Base-by-base conservation (phyloP, 2,888 invertebrate genomes). In the Cantharis flavilabris region DNA sequence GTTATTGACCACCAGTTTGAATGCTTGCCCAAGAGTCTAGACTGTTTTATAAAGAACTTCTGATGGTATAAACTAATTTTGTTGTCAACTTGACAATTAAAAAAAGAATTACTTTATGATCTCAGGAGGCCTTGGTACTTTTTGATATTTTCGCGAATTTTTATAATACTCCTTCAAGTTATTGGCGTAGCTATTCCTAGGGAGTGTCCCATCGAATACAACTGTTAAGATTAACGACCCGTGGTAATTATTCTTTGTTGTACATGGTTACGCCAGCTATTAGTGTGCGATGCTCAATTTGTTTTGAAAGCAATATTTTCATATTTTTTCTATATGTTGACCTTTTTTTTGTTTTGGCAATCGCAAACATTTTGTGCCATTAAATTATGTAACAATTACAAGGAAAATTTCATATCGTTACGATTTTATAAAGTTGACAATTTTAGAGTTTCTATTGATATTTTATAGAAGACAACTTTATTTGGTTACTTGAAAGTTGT, bases 401-500 rank as follows among this genome's bases (percentile, higher is more conserved):
- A 67, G 65, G 65, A 67, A 23, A 49, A 67, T 67, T 67, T 67
- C 65, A 67, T 67, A 67, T 67, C 65, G 65, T 20, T 67, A 67
- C 65, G 26, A 67, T 67, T 67, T 67, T n/a, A 67, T 67, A 67
- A 49, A 49, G 20, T 67, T 16, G 23, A 67, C 20, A 67, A 67
- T 23, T 67, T 23, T 23, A 64, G 20, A 67, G 65, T 13, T 20
- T 67, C 65, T 49, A 49, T 49, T 49, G n/a, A 49, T 49, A 49
- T 49, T 49, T 49, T 49, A 49, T 49, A 49, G 49, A 49, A 49
- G 49, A 49, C 49, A 49, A 67, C 65, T 67, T 67, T 26, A 67
- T 67, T 20, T 67, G 65, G 23, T 67, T 23, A 23, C 26, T 67
- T 67, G 65, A 67, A 26, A 23, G 26, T 67, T 67, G 26, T 67